A percentile compares a stretch with the other conserved stretches of the same genome.
Conservation (phyloP, 2,113 vertebrate genomes). For the Pristiophorus japonicus region DNA sequence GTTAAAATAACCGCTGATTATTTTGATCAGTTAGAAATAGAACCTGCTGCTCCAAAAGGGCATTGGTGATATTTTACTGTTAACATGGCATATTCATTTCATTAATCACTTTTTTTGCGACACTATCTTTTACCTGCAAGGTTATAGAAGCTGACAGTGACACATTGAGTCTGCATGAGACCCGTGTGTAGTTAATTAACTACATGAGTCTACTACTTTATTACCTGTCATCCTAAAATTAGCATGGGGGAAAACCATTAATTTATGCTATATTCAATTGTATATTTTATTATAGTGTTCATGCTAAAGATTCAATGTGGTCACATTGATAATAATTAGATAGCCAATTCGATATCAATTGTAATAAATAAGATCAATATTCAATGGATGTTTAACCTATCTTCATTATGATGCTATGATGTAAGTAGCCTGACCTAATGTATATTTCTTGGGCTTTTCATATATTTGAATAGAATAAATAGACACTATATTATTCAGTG, state of each 20-base stretch:
- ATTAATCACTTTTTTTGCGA: constrained; percentile 44
- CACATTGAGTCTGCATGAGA: constrained; percentile 41
- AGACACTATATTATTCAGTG: neutral
- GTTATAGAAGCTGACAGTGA: constrained; percentile 43
- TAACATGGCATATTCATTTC: constrained; percentile 42
- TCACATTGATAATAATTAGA: neutral
- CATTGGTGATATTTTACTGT: constrained; percentile 41
- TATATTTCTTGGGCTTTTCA: neutral
- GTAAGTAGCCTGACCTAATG: neutral
- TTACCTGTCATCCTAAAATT: constrained; percentile 43
- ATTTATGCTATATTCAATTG: constrained; percentile 22
- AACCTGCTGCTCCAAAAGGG: constrained; percentile 31
- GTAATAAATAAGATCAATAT: neutral
- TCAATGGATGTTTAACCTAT: neutral
- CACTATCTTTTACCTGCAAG: constrained; percentile 40
- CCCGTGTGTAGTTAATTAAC: constrained; percentile 42
- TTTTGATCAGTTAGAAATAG: constrained; percentile 3
- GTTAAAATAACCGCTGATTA: constrained; percentile 15
- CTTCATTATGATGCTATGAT: neutral
- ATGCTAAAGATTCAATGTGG: neutral
- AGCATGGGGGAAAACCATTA: constrained; percentile 38
- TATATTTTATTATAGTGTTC: constrained; percentile 34
- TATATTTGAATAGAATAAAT: neutral
- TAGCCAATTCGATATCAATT: neutral
- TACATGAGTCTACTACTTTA: constrained; percentile 42